Percentiles rank a stretch among this genome's conserved stretches.
Conservation (phyloP, 1,140 invertebrate genomes). For the Bicyclus anynana region DNA sequence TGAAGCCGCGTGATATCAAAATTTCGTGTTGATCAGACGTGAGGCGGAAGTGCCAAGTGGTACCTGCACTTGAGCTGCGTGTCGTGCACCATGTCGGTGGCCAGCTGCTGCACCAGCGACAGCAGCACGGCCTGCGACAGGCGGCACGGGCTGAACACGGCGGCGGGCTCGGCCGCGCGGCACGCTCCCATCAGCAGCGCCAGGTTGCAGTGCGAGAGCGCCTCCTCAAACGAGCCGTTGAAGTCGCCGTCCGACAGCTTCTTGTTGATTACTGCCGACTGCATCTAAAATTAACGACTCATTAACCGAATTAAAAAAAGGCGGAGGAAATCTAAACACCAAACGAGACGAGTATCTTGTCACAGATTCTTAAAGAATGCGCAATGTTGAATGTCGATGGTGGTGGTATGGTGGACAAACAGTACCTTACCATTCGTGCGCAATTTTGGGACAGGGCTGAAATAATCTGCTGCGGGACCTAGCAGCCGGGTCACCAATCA, state of each 20-base stretch:
- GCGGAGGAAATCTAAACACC: too few relatives aligned
- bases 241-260: constrained; percentile 85
- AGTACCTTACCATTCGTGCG: too few relatives aligned
- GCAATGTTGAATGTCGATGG: too few relatives aligned
- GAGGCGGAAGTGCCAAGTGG: not conserved
- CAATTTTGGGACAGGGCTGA: too few relatives aligned
- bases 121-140: constrained; percentile 90
- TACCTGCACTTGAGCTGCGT: constrained; percentile 93
- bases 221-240: constrained; percentile 91
- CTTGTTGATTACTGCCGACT: constrained; percentile 83
- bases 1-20: too few relatives aligned
- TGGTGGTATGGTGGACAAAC: too few relatives aligned
- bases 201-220: constrained; percentile 89
- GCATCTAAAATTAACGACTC: too few relatives aligned
- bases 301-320: too few relatives aligned
- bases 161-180: constrained; percentile 85
- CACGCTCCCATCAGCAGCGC: constrained; percentile 89
- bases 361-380: too few relatives aligned
- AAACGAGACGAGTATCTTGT: too few relatives aligned
- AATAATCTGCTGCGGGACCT: too few relatives aligned
- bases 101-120: constrained; percentile 93
- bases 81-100: constrained; percentile 89
- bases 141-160: constrained; percentile 84
- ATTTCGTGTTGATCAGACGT: not conserved
- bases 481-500: too few relatives aligned